Base-by-base conservation (phyloP, 1,140 invertebrate genomes). In the Drosophila mojavensis region DNA sequence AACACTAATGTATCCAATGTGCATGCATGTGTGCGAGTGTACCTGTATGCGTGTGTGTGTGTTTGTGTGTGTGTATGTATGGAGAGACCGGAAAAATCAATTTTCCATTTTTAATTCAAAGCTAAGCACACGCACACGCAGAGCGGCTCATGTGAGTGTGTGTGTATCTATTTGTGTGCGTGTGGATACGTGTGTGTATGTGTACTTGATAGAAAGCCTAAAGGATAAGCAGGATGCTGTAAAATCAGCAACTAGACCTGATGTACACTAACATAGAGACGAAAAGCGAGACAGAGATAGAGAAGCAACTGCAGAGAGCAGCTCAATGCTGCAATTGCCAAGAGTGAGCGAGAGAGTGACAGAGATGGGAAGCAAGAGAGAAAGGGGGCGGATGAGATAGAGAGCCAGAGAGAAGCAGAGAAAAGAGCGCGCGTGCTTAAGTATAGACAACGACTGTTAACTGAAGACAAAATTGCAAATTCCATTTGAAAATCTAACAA, bases 61-160 rank as follows among this genome's bases (percentile, higher is more conserved):
- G 61, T 17, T 17, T 62, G 43, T 74, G 61, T 75, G 61, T 75
- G 56, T 66, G 54, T 82, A 68, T 83, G 79, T 76, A 63, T 62
- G 68, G 15, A 48, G 28, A 60, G 28, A 90, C 86, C 91, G 90
- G 90, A 91, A 91, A 91, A 91, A 91, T 91, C 90, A 91, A 91
- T 91, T 91, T 91, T 91, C 90, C 90, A 91, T 91, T 91, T 91
- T 91, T 91, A 91, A 91, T 89, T 90, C 83, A 90, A 85, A 83
- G 84, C 84, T 76, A 82, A 83, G 84, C 56, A 56, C 54, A 79
- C 47, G 39, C 17, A 41, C 53, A 51, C 51, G 17, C 56, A 54
- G 39, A 54, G 24, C 48, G 45, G 61, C 53, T 53, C 11, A 45
- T n/a, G 0, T 45, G 43, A 15, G 41, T 43, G 5, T n/a, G 41